These are phyloP conservation scores for Bettongia penicillata DNA, from an alignment of 2,113 vertebrate species.

Conservation along the genomic window DNA sequence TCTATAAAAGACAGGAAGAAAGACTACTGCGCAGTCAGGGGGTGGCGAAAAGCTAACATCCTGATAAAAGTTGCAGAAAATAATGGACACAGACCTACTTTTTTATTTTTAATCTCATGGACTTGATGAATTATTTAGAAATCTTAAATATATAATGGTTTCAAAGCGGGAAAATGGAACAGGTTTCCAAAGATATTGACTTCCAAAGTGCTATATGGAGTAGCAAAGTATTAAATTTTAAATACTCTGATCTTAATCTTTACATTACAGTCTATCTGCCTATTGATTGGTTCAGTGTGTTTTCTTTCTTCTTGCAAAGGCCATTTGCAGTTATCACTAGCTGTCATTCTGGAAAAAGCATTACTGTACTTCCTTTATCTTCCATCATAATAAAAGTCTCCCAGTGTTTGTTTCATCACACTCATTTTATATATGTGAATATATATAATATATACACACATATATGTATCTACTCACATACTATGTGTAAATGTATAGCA, in stretches of 20 bases:
- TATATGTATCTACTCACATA: no score
- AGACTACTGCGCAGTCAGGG: constrained; percentile 43
- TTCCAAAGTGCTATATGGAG: constrained; percentile 82
- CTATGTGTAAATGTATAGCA: no score
- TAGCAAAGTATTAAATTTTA: constrained; percentile 85
- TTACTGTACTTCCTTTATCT: constrained; percentile 79
- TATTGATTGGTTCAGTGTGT: constrained; percentile 83
- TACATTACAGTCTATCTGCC: constrained; percentile 79
- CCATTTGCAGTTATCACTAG: constrained; percentile 78
- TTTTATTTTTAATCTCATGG: constrained; percentile 83
- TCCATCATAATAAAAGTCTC: constrained; percentile 69
- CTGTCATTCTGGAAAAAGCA: constrained; percentile 80
- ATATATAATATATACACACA: no score
- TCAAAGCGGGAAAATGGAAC: constrained; percentile 83
- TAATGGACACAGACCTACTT: constrained; percentile 80
- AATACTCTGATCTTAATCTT: constrained; percentile 87
- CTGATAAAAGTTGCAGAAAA: constrained; percentile 76
- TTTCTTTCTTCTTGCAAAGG: constrained; percentile 78
- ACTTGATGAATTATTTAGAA: constrained; percentile 86
- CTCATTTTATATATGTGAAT: constrained; percentile 48
- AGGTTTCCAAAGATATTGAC: constrained; percentile 83
- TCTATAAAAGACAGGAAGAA: constrained; percentile 56
- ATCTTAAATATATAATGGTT: constrained; percentile 85
- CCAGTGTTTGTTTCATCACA: constrained; percentile 62
- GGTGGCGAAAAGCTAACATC: constrained; percentile 50